Base-by-base conservation (phyloP, 2,113 vertebrate genomes). In the Anarhynchus alexandrinus region DNA sequence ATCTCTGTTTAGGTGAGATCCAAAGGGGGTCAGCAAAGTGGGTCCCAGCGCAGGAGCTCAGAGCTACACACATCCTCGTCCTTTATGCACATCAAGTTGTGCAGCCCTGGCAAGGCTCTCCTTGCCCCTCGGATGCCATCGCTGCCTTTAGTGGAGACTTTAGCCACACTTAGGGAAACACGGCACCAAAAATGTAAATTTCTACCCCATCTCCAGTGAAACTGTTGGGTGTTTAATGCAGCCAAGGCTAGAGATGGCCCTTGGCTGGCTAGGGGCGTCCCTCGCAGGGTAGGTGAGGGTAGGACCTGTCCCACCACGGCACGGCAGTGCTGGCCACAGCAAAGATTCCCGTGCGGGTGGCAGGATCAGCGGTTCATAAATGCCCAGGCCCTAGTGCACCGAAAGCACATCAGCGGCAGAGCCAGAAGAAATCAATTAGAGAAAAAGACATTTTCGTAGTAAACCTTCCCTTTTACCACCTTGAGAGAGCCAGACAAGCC, bases 261-360 rank as follows among this genome's bases (percentile, higher is more conserved):
- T 57, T n/a, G n/a, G 5, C 21, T 74, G 65, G 19, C 6, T 13
- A 6, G 1, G 1, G 15, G 21, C n/a, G 36, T 11, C 30, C 25
- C 18, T 72, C 1, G 0, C 8, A 36, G 49, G 43, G 29, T 30
- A 47, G 61, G 1, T 23, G 34, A 49, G 36, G 11, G 34, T 1
- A 5, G 13, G 42, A 69, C 12, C 29, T 38, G 51, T 23, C 54
- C 54, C 49, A 80, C 11, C 47, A 13, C 13, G 9, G 29, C 26
- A 12, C 1, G 7, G 18, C 16, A 18, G 15, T 42, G 49, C 20
- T 62, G n/a, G n/a, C 7, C 27, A 47, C 36, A 43, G 49, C 21
- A 15, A 80, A 43, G 32, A 19, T 30, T 17, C 25, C 38, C 52
- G 26, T 11, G n/a, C 3, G 3, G n/a, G 11, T 42, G 51, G 17